phyloP scores from a whole-genome alignment of 2,113 vertebrate species.

The Dromiciops gliroides region DNA sequence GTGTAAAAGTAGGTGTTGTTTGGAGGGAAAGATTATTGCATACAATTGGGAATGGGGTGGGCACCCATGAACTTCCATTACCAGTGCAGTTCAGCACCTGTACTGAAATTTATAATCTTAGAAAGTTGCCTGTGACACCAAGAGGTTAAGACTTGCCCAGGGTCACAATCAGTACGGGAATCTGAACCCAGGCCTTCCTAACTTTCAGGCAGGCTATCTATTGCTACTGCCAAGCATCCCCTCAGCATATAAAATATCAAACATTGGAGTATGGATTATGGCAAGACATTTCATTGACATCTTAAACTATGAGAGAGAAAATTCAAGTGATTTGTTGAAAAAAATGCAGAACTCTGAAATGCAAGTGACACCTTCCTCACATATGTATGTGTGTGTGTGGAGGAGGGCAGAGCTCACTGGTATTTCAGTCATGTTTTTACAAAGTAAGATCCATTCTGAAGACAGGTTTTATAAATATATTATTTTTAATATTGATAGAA shows the following conservation, averaged over 20 bases:
- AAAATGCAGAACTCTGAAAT: slow-evolving; percentile 52
- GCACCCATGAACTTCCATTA: background rate
- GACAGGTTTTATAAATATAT: slow-evolving; percentile 44
- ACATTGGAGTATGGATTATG: slow-evolving; percentile 24
- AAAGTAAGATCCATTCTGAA: background rate
- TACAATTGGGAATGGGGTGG: background rate
- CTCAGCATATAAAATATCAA: slow-evolving; percentile 25
- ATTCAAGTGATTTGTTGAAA: slow-evolving; percentile 64
- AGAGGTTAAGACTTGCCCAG: background rate
- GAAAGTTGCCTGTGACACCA: background rate
- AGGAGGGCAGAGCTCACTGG: background rate
- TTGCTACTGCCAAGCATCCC: background rate
- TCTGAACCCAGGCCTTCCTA: background rate
- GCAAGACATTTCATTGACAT: slow-evolving; percentile 54
- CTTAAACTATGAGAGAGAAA: slow-evolving; percentile 49
- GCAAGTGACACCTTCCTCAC: slow-evolving; percentile 69
- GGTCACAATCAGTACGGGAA: background rate
- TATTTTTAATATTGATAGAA: slow-evolving; percentile 29
- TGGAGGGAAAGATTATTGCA: background rate
- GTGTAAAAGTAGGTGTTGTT: background rate
- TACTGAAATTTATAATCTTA: background rate
- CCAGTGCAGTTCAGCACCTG: background rate
- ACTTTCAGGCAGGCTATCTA: background rate
- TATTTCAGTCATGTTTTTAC: slow-evolving; percentile 47
- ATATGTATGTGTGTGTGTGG: rapidly evolving